Base-by-base conservation (phyloP, 2,113 vertebrate genomes). In the Nycticebus coucang region DNA sequence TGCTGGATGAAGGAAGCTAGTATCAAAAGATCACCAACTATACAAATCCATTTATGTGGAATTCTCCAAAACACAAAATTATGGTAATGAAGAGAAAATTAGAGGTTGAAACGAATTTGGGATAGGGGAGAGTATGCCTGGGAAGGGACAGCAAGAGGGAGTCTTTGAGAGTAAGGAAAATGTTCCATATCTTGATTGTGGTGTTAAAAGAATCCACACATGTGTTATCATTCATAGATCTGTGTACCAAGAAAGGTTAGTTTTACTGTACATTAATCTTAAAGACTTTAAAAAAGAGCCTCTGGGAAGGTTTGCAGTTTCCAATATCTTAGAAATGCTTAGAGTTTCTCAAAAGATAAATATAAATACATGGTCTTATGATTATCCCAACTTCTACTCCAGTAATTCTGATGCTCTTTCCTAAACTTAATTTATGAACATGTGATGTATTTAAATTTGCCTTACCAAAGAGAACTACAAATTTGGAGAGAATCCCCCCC, bases 401-500 rank as follows among this genome's bases (percentile, higher is more conserved):
- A 82, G 22, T 19, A 64, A 64, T 71, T 74, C 53, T 71, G 53
- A 60, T 33, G 9, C 2, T 93, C 79, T 91, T 93, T 81, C 77
- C 68, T 71, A 75, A 59, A 87, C 55, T 69, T 93, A 69, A 50
- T 68, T 83, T 57, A 94, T 41, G 37, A 91, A 69, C 10, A 55
- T 33, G 28, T 84, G 55, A 55, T 84, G 80, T 87, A 37, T 95
- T 96, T 93, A 69, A 33, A 82, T 89, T 79, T 79, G 30, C 37
- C 60, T 93, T 86, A n/a, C 53, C 50, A 53, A 75, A 28, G 9
- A 97, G 57, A 87, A 80, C 0, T 18, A 57, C 33, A 62, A 15
- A 84, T 77, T 68, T 88, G 72, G 30, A 96, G 41, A 89, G 33
- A 82, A 59, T 1, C 11, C 55, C 55, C 57, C 60, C 75, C 79